phyloP scores from a whole-genome alignment of 2,888 invertebrate genomes.

The Dascillus cervinus region DNA sequence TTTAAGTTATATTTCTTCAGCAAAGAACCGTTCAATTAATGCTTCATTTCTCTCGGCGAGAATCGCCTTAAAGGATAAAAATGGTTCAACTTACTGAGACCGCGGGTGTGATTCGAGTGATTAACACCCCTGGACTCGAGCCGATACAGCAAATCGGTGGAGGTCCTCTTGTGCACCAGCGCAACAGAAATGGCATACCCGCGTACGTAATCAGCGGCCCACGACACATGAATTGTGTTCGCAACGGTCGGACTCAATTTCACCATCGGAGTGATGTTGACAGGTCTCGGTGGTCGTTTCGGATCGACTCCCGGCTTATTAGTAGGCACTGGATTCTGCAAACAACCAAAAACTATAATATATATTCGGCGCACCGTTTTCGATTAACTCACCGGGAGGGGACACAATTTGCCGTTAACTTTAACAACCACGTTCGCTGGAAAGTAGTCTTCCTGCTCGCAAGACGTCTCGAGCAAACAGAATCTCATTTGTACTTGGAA shows the following conservation, averaged over 20 bases:
- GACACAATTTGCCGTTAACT: conserved; percentile 86
- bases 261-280: conserved; percentile 85
- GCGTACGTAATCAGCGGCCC: conserved; percentile 84
- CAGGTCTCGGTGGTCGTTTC: conserved; percentile 90
- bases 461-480: conserved; percentile 83
- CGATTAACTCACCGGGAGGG: conserved; percentile 85
- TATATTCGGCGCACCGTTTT: too few relatives aligned
- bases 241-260: conserved; percentile 79
- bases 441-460: conserved; percentile 92
- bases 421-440: conserved; percentile 88
- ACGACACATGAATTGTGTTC: conserved; percentile 81
- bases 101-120: conserved; percentile 84
- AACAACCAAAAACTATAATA: conserved; percentile 19
- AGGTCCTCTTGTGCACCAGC: conserved; percentile 80
- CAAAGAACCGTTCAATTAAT: too few relatives aligned
- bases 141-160: conserved; percentile 71
- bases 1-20: too few relatives aligned
- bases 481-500: conserved; percentile 87
- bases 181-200: conserved; percentile 77
- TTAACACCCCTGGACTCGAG: conserved; percentile 80
- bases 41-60: too few relatives aligned
- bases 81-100: conserved; percentile 63
- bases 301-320: conserved; percentile 96
- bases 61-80: too few relatives aligned
- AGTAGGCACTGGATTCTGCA: conserved; percentile 90